Evolutionary conservation across 2,888 invertebrate species (phyloP), one percentile per base, ranked within the genome.

Genomic region (Ganaspis brasiliensis): DNA sequence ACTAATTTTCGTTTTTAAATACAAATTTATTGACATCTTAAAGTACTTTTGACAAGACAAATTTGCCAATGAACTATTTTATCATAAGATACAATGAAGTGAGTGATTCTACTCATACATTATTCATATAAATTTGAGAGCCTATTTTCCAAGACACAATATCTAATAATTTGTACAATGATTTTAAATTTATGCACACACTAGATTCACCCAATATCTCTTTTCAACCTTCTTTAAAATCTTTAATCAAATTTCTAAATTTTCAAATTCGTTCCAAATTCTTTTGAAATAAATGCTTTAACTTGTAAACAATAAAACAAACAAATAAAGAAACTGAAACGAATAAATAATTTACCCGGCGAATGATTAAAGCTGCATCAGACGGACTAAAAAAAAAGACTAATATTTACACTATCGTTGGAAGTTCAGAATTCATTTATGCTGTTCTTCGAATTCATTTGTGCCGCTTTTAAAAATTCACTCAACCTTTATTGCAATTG

Each of bases 1-100:
- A n/a, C n/a, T n/a, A n/a, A n/a, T 61, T 40, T n/a, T 61, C 14
- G 9, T 59, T 71, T 79, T 87, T 84, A 80, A 78, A 86, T 87
- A 87, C 76, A 88, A 88, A 88, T 88, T 88, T 88, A 88, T 88
- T 88, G 83, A 84, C 86, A 84, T 86, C 76, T 82, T 79, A n/a
- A 57, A 75, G 78, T 79, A 77, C 82, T 78, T 77, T 77, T 31
- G 79, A 83, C 76, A 78, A 72, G 63, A 52, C 12, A 67, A 67
- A 40, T 45, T 26, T 24, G 45, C 21, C 21, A 67, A 19, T 40
- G 9, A 21, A 63, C 40, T 24, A 63, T 59, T 16, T 49, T 49
- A n/a, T 49, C 16, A 19, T 9, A 45, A 45, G 26, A 24, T 67
- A 45, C 21, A 12, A 67, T 21, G 10, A n/a, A 45, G 14, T 56